phyloP scores from a whole-genome alignment of 2,888 invertebrate species.

The Lapara coniferarum region DNA sequence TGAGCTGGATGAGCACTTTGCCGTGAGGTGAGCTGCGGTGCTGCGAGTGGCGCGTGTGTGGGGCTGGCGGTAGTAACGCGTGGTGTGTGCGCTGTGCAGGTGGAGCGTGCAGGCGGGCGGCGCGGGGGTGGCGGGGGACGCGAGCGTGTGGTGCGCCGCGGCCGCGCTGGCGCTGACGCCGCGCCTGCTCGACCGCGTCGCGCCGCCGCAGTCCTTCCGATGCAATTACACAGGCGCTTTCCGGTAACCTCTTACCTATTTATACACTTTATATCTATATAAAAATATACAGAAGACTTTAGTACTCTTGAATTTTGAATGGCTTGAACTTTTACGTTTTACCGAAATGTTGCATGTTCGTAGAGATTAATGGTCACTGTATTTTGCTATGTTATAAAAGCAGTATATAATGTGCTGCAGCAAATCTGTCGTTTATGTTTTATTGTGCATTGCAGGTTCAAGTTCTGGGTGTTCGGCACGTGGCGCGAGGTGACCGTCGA shows the following conservation, averaged over 20 bases:
- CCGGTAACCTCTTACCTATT: conserved; percentile 67
- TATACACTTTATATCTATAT: too few relatives aligned
- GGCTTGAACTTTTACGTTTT: too few relatives aligned
- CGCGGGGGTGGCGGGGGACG: conserved; percentile 35
- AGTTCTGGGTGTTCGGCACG: conserved; percentile 91
- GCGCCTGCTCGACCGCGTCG: conserved; percentile 86
- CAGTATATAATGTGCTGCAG: too few relatives aligned
- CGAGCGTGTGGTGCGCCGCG: conserved; percentile 83
- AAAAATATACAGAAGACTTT: too few relatives aligned
- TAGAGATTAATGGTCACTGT: too few relatives aligned
- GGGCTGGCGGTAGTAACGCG: neutral
- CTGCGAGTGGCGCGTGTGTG: neutral
- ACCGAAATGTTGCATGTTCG: too few relatives aligned
- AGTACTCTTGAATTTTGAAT: too few relatives aligned
- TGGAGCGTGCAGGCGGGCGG: conserved; percentile 32
- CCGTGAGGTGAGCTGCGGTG: neutral
- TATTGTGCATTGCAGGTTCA: conserved; percentile 77
- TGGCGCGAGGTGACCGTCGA: conserved; percentile 91
- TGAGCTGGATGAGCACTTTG: neutral
- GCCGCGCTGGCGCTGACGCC: conserved; percentile 87
- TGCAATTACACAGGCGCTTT: conserved; percentile 86
- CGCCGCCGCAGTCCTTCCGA: conserved; percentile 87
- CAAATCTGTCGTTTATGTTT: neutral
- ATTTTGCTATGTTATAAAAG: too few relatives aligned
- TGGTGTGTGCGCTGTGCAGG: neutral